Evolutionary conservation across 2,113 vertebrate species (phyloP), one percentile per base, ranked within the genome.

Genomic region (Hydropotes inermis): DNA sequence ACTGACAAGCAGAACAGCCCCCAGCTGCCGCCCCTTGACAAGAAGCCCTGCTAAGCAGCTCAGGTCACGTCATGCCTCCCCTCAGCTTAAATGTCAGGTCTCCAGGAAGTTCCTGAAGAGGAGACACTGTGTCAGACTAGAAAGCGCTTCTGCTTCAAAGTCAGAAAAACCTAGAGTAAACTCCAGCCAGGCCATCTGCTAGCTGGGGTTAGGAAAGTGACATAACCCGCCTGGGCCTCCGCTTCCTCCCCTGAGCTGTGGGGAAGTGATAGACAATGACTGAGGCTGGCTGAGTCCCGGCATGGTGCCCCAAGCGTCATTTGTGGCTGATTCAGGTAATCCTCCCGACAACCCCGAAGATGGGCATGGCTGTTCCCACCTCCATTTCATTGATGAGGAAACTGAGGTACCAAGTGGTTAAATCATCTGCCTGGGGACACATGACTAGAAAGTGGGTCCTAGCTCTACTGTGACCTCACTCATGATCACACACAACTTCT

Each of bases 71-170:
- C 50, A 19, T 4, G 50, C 83, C 58, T 78, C 78, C 70, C 70
- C 61, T 82, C 27, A 47, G 78, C 67, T 21, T 85, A 92, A 79
- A 95, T 95, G 84, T 87, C 91, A 57, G 27, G 10, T 79, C 87
- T 85, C 83, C 36, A n/a, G 87, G 85, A 96, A 94, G 84, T 54
- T 67, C 84, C 87, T 43, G 45, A 45, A 83, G 57, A 60, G 89
- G 81, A 97, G 74, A 54, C n/a, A 19, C 74, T 23, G 28, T 90
- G 74, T 95, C 87, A 96, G 87, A 78, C 84, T 85, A 87, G 92
- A 82, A 95, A 83, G n/a, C 4, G 12, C 45, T 30, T 81, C 55
- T 27, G 54, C 81, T 79, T 92, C 81, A 36, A 52, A 84, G 88
- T 57, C 85, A 64, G 81, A 54, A 94, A 85, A 57, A 30, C 50